Conservation (phyloP, 2,113 vertebrate species). For the Callospermophilus lateralis region DNA sequence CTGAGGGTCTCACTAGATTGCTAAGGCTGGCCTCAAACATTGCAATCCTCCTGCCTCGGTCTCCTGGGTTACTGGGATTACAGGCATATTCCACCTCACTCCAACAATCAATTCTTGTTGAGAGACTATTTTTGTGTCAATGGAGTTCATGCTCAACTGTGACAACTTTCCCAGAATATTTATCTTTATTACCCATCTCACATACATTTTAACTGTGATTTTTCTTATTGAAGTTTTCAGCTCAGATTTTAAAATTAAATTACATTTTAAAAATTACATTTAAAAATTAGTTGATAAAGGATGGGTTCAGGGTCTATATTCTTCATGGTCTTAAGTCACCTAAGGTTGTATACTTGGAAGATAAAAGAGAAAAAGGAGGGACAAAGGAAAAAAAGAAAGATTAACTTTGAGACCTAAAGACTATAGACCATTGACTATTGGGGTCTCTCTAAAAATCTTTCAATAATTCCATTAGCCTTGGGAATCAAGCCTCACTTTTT, state of each 20-base stretch:
- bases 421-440: background rate
- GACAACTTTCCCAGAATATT: background rate
- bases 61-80: too few species aligned
- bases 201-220: background rate
- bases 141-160: conserved; percentile 7
- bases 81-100: too few species aligned
- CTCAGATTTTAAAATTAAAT: background rate
- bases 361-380: background rate
- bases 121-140: background rate
- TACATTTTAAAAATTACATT: background rate
- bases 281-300: conserved; percentile 1
- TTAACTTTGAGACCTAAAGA: background rate
- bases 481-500: background rate
- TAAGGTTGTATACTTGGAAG: background rate
- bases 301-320: background rate
- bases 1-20: too few species aligned
- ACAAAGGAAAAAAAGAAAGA: background rate
- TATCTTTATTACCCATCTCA: conserved; percentile 22
- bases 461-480: background rate
- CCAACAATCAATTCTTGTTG: background rate
- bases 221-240: conserved; percentile 20
- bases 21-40: too few species aligned
- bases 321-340: background rate
- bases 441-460: background rate
- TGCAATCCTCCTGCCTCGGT: too few species aligned